Percentiles rank a stretch among this genome's conserved stretches.
Conservation (phyloP, 2,797 vertebrate species). For the Tarsius wallacei region DNA sequence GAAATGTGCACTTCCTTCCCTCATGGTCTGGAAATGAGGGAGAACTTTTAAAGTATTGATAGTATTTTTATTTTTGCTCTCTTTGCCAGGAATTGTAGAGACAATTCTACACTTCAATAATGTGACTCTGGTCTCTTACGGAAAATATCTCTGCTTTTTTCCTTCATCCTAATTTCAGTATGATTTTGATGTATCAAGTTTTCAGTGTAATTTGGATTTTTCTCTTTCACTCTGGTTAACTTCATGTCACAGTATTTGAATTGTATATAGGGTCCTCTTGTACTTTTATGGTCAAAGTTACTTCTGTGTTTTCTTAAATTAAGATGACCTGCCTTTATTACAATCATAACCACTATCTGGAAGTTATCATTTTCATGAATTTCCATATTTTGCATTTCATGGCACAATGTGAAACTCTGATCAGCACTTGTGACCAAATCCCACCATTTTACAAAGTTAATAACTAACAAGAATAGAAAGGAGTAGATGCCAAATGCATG, state of each 20-base stretch:
- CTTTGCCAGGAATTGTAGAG: slow-evolving; percentile 59
- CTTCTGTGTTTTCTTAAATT: not conserved
- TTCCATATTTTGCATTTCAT: not conserved
- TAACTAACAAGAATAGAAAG: not conserved
- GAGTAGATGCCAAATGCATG: not conserved
- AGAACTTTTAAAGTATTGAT: slow-evolving; percentile 73
- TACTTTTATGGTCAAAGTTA: not conserved
- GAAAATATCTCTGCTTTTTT: not conserved
- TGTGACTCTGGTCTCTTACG: not conserved
- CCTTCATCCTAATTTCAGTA: slow-evolving; percentile 16
- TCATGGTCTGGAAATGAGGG: not conserved
- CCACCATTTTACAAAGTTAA: not conserved
- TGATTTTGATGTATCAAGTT: slow-evolving; percentile 34
- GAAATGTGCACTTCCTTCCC: not conserved
- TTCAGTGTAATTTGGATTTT: slow-evolving; percentile 56
- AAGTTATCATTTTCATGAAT: not conserved
- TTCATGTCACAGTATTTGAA: not conserved
- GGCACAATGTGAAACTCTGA: not conserved
- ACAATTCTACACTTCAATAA: slow-evolving; percentile 39
- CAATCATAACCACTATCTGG: not conserved
- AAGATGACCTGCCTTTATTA: not conserved
- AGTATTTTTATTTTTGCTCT: slow-evolving; percentile 13
- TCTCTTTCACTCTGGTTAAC: slow-evolving; percentile 36
- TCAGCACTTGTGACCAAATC: not conserved
- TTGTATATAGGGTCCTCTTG: not conserved